Base-by-base conservation (phyloP, 2,888 invertebrate genomes). In the Resseliella maxima region DNA sequence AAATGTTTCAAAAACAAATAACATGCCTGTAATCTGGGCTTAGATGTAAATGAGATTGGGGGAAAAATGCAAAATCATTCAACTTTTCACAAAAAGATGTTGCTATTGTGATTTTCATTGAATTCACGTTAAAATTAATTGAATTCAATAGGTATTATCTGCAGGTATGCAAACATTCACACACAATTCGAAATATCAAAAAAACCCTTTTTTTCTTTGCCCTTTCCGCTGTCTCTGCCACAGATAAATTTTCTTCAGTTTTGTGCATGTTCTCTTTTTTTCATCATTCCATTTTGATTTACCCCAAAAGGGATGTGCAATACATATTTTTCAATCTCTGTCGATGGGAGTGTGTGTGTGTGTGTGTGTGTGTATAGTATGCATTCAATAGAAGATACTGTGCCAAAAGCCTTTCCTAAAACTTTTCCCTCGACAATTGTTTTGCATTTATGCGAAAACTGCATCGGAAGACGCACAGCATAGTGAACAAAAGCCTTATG, bases 371-470 rank as follows among this genome's bases (percentile, higher is more conserved):
- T 41, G 41, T 12, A 41, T 41, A 45, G 45, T 45, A 10, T 45
- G 45, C 45, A 45, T 50, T 50, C 18, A 18, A 2, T 18, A 50
- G 46, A 50, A 50, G 59, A 59, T 59, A 59, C 24, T 59, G 59
- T 59, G 59, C 59, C 59, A 59, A 59, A 21, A 21, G 59, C 12
- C 50, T 50, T 59, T 59, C 5, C 24, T 2, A 24, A 27, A 27
- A 72, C 31, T 10, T 72, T 15, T 72, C 31, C 15, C 72, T 31
- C 72, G 72, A 72, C 72, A 31, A 72, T 31, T 72, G 72, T 72
- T 72, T 31, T 72, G 72, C 27, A 72, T 59, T 59, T 31, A 35
- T n/a, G 72, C n/a, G n/a, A n/a, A n/a, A n/a, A n/a, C n/a, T n/a
- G 72, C 31, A 72, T 31, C 27, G 59, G 12, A 12, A 12, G 24